Evolutionary conservation across 1,140 invertebrate genomes (phyloP), one percentile per base, ranked within the genome.

Genomic region (Lethocerus indicus): DNA sequence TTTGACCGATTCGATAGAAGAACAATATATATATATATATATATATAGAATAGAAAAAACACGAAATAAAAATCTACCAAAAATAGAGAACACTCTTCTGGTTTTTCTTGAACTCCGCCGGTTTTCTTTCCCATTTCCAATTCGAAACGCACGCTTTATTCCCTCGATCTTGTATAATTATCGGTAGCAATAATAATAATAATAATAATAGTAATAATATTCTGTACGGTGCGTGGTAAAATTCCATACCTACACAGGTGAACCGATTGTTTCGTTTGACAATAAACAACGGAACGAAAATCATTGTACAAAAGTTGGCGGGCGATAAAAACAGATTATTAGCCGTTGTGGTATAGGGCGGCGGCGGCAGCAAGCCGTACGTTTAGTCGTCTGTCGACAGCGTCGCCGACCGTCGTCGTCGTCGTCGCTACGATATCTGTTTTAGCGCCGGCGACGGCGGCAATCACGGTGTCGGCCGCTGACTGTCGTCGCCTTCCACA

Each of bases 191-290:
- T n/a, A n/a, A 7, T n/a, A n/a, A n/a, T n/a, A n/a, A n/a, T n/a
- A n/a, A n/a, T n/a, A n/a, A n/a, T 40, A 7, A 7, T 16, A 40
- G 21, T 7, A 7, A 40, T 16, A 40, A 46, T 46, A 46, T 46
- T 46, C 48, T 49, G 21, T 42, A 49, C 1, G 37, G 48, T 28
- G 23, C 37, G 24, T 49, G 48, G 29, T 49, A 27, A 49, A 29
- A 49, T 49, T 49, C 48, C 16, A 49, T 42, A 29, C 48, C 48
- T 13, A 49, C 48, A 16, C 37, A 23, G 24, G 24, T 41, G 26
- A 49, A 49, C 21, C 32, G 32, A 27, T 42, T 28, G 20, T 49
- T 41, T 29, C n/a, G 21, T 23, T 41, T 27, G 14, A 28, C 24
- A 16, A 14, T n/a, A 7, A 46, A 14, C 27, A 46, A 25, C 21